Conservation (phyloP, 2,797 vertebrate genomes). For the Phalanger gymnotis region DNA sequence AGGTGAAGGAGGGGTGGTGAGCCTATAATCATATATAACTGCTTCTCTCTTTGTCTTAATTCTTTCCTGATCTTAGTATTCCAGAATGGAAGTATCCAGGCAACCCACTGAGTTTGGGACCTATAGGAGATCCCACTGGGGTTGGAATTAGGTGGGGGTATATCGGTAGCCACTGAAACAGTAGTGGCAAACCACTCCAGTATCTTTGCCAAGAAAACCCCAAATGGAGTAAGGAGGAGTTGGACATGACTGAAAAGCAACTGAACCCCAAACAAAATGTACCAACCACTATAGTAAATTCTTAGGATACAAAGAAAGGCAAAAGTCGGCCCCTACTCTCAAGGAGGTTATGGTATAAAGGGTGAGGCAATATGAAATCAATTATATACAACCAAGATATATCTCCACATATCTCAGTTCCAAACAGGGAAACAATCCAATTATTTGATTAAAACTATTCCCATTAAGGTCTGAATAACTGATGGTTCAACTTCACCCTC, state of each 20-base stretch:
- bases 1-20: not conserved
- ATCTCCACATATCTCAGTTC: not conserved
- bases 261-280: not conserved
- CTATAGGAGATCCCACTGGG: not conserved
- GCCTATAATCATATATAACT: not conserved
- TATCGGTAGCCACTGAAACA: not conserved
- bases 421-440: not conserved
- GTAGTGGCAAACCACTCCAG: not conserved
- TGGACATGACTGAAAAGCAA: not conserved
- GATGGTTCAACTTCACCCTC: not conserved
- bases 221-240: not conserved
- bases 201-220: not conserved
- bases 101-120: not conserved
- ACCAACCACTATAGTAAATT: not conserved
- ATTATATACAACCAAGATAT: not conserved
- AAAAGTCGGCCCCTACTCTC: not conserved
- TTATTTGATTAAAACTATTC: not conserved
- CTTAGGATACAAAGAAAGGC: not conserved
- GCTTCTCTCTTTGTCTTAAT: not conserved
- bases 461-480: not conserved
- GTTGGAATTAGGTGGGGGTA: not conserved
- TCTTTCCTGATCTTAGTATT: not conserved
- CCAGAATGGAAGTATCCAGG: not conserved
- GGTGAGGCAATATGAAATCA: not conserved
- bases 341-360: not conserved